Evolutionary conservation across 2,888 invertebrate species (phyloP).

Genomic region (Callinectes sapidus): DNA sequence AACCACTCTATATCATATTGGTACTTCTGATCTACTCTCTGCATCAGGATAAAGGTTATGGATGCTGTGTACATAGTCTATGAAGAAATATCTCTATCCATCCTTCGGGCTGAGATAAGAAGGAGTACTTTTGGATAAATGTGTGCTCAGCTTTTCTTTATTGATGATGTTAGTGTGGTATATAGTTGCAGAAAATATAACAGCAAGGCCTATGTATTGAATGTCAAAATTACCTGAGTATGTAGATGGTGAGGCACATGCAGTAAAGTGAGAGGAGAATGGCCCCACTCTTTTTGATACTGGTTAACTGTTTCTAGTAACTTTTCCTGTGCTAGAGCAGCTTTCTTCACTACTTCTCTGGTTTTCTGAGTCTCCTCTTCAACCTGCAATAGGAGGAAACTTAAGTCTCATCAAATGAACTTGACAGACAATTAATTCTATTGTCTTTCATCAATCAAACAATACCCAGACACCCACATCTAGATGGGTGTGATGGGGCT

Average conservation of each 20-base stretch:
- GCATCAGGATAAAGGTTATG: too few relatives aligned
- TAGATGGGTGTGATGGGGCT: too few relatives aligned
- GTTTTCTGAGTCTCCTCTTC: slow-evolving; percentile 43
- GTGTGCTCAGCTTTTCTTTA: too few relatives aligned
- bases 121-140: too few relatives aligned
- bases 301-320: slow-evolving; percentile 51
- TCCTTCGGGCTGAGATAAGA: too few relatives aligned
- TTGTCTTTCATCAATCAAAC: too few relatives aligned
- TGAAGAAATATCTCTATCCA: too few relatives aligned
- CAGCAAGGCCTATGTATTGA: not conserved
- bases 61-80: too few relatives aligned
- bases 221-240: slow-evolving; percentile 44
- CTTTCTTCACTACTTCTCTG: slow-evolving; percentile 31
- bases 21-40: too few relatives aligned
- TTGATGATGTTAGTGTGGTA: too few relatives aligned
- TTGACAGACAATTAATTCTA: not conserved
- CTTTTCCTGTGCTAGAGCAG: slow-evolving; percentile 18
- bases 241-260: slow-evolving; percentile 53
- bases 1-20: not conserved
- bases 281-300: slow-evolving; percentile 56
- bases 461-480: too few relatives aligned
- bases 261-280: slow-evolving; percentile 37
- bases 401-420: not conserved
- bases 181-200: too few relatives aligned
- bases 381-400: slow-evolving; percentile 20